These are phyloP conservation scores for Pandemis corylana DNA, from an alignment of 2,888 invertebrate genomes.

Conservation along the genomic window DNA sequence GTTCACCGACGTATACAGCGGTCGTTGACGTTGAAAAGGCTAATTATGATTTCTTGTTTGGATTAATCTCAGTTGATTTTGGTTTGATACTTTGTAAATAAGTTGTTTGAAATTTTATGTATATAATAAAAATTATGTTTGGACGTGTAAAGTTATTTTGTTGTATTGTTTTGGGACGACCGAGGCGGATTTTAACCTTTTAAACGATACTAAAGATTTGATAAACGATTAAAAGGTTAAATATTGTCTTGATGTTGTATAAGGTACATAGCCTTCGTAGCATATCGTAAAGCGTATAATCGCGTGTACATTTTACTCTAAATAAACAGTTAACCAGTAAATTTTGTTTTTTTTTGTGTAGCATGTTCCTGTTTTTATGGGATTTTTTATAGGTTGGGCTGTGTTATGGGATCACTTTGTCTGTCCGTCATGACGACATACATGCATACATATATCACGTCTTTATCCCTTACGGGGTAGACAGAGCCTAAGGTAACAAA, in stretches of 20 bases:
- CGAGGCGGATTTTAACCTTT: slow-evolving; percentile 9
- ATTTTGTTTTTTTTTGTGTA: background rate
- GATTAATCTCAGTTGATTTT: slow-evolving; percentile 6
- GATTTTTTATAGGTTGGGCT: background rate
- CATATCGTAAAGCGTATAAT: slow-evolving; percentile 32
- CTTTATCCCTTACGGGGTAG: too few relatives aligned
- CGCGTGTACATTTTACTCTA: slow-evolving; percentile 36
- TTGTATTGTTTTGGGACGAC: slow-evolving; percentile 23
- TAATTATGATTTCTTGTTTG: background rate
- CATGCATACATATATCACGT: too few relatives aligned
- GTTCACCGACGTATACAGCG: too few relatives aligned
- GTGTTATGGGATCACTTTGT: too few relatives aligned
- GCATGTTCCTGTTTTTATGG: background rate
- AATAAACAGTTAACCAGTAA: slow-evolving; percentile 35
- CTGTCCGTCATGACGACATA: too few relatives aligned
- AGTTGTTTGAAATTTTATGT: slow-evolving; percentile 28
- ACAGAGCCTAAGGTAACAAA: too few relatives aligned
- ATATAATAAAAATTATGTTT: slow-evolving; percentile 39
- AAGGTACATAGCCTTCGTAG: slow-evolving; percentile 29
- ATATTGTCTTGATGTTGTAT: slow-evolving; percentile 6
- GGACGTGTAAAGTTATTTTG: slow-evolving; percentile 24
- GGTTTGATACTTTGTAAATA: slow-evolving; percentile 35
- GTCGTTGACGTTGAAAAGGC: too few relatives aligned
- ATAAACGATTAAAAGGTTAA: background rate
- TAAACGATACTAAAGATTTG: background rate